These are phyloP conservation scores for Pardalotus punctatus DNA, from an alignment of 2,113 vertebrate species.

Conservation along the genomic window DNA sequence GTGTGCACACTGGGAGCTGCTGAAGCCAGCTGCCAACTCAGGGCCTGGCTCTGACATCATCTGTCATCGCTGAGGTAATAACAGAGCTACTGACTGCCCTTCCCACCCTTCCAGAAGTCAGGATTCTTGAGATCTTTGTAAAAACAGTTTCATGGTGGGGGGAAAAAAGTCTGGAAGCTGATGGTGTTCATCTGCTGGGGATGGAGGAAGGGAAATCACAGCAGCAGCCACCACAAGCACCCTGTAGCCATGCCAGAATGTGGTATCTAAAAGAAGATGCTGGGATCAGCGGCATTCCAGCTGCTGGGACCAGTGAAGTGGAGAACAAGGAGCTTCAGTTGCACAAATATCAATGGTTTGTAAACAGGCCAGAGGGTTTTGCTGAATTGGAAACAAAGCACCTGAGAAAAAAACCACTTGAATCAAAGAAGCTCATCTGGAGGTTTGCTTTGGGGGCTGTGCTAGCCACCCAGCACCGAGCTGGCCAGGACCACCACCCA, in stretches of 20 bases:
- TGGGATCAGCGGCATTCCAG: not conserved
- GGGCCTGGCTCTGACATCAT: not conserved
- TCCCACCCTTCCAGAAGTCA: not conserved
- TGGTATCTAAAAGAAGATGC: not conserved
- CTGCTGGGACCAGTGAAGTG: not conserved
- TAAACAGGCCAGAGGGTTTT: not conserved
- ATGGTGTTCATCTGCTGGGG: not conserved
- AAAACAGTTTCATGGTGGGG: not conserved
- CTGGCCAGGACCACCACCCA: rapidly evolving
- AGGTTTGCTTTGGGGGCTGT: not conserved
- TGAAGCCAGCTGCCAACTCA: not conserved
- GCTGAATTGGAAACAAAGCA: not conserved
- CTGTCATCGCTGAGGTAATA: not conserved
- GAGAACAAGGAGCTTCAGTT: not conserved
- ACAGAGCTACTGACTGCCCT: not conserved
- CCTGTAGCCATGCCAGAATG: not conserved
- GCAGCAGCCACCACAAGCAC: not conserved
- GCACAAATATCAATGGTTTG: not conserved
- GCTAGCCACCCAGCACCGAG: not conserved
- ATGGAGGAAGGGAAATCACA: not conserved
- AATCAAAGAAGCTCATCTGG: not conserved
- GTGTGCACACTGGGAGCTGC: rapidly evolving
- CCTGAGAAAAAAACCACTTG: not conserved
- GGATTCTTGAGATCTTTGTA: not conserved
- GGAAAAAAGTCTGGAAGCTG: not conserved